A percentile compares a stretch with the other conserved stretches of the same genome.
Evolutionary conservation across 2,113 vertebrate genomes (phyloP).

Genomic region (Mormyrus iriodes): DNA sequence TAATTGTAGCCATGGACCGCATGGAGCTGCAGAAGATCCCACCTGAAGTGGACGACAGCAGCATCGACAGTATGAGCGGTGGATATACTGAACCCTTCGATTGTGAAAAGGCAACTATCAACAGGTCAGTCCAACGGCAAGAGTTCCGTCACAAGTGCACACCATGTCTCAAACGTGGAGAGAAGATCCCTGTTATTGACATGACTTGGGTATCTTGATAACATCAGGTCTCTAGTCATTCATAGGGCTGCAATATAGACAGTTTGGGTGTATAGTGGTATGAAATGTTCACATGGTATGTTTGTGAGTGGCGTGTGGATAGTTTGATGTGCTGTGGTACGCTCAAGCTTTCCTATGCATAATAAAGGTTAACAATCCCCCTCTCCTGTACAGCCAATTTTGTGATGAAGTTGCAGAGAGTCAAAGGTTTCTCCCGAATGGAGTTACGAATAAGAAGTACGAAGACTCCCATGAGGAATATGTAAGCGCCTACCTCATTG

Average conservation of each 20-base stretch:
- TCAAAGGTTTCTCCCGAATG: slow-evolving; percentile 87
- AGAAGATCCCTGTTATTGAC: not conserved
- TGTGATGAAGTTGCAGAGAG: slow-evolving; percentile 75
- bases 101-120: slow-evolving; percentile 73
- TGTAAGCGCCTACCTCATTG: slow-evolving; percentile 61
- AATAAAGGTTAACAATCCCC: not conserved
- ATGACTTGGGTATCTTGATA: not conserved
- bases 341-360: not conserved
- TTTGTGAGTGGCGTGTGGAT: not conserved
- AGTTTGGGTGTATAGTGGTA: not conserved
- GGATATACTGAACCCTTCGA: slow-evolving; percentile 59
- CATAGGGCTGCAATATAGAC: not conserved
- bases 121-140: slow-evolving; percentile 58
- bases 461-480: slow-evolving; percentile 84
- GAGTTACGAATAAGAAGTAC: slow-evolving; percentile 75
- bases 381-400: slow-evolving; percentile 65
- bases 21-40: slow-evolving; percentile 85
- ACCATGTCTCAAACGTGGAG: not conserved
- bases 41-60: slow-evolving; percentile 76
- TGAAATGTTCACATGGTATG: not conserved
- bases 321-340: not conserved
- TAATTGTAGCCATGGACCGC: slow-evolving; percentile 65
- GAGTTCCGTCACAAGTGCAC: not conserved
- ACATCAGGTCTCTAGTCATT: not conserved
- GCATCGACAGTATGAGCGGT: slow-evolving; percentile 75